phyloP scores from a whole-genome alignment of 2,113 vertebrate species.

The Laticauda colubrina region DNA sequence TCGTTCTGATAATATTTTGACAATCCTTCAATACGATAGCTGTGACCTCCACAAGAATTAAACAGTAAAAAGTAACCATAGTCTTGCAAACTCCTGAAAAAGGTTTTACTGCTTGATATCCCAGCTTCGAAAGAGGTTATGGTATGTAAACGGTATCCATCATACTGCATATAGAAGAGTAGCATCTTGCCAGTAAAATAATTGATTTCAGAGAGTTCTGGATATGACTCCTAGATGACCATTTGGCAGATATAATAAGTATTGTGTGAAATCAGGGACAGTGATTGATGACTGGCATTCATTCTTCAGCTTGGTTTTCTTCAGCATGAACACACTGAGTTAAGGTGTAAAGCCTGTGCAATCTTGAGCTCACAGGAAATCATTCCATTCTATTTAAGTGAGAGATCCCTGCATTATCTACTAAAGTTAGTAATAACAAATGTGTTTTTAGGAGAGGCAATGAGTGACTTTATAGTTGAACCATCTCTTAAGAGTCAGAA shows the following conservation, averaged over 20 bases:
- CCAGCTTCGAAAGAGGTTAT: background rate
- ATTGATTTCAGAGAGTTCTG: background rate
- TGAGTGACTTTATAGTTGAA: background rate
- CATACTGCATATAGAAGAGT: background rate
- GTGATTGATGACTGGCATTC: background rate
- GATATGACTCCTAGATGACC: background rate
- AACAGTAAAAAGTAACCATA: background rate
- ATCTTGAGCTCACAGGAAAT: background rate
- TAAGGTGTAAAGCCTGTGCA: constrained; percentile 9
- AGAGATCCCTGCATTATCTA: background rate
- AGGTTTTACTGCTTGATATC: background rate
- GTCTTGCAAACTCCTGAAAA: background rate
- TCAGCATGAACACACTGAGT: background rate
- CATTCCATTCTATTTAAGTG: background rate
- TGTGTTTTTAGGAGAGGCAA: background rate
- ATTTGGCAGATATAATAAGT: background rate
- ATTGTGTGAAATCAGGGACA: background rate
- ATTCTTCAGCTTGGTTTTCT: background rate
- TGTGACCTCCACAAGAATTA: background rate
- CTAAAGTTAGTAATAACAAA: background rate
- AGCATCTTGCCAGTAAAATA: background rate
- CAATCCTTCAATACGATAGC: background rate
- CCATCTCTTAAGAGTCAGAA: constrained; percentile 1
- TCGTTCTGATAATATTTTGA: background rate
- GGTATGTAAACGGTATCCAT: background rate